These are phyloP conservation scores for Agrilus planipennis DNA, from an alignment of 1,140 invertebrate genomes.

Conservation along the genomic window DNA sequence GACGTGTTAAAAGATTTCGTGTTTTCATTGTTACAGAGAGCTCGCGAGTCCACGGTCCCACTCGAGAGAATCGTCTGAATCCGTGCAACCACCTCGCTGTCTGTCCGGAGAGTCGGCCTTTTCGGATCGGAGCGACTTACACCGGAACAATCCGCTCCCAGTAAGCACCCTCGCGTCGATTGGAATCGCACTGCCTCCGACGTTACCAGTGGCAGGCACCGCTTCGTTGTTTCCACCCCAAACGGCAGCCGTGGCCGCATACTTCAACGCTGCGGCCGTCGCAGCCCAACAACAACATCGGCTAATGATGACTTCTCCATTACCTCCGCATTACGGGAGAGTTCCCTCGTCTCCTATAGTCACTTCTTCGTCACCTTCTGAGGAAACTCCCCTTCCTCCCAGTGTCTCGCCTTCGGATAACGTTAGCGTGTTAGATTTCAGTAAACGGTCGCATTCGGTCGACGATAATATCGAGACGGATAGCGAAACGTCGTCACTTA, in stretches of 20 bases:
- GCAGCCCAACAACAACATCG: conserved; percentile 56
- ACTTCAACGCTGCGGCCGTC: conserved; percentile 52
- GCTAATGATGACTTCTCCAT: conserved; percentile 61
- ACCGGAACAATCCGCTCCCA: conserved; percentile 39
- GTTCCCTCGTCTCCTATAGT: conserved; percentile 47
- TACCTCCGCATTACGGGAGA: conserved; percentile 41
- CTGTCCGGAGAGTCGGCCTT: conserved; percentile 55
- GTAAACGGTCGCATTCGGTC: conserved; percentile 42
- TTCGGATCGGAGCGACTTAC: conserved; percentile 44
- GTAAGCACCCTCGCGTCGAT: conserved; percentile 38
- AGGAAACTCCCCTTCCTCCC: conserved; percentile 32
- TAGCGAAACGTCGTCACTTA: conserved; percentile 43
- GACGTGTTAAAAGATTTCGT: too few species aligned
- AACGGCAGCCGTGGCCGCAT: conserved; percentile 65
- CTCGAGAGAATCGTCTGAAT: conserved; percentile 60
- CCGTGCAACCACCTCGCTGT: conserved; percentile 48
- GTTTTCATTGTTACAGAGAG: conserved; percentile 54
- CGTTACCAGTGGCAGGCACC: conserved; percentile 41
- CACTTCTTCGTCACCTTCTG: conserved; percentile 45
- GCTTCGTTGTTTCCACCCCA: conserved; percentile 56
- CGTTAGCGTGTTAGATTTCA: conserved; percentile 61
- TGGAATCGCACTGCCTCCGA: conserved; percentile 39
- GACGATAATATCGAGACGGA: conserved; percentile 49
- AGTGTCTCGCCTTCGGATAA: conserved; percentile 36
- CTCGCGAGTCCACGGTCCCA: conserved; percentile 61